Evolutionary conservation across 2,797 vertebrate species (phyloP).

Genomic region (Lagorchestes hirsutus): DNA sequence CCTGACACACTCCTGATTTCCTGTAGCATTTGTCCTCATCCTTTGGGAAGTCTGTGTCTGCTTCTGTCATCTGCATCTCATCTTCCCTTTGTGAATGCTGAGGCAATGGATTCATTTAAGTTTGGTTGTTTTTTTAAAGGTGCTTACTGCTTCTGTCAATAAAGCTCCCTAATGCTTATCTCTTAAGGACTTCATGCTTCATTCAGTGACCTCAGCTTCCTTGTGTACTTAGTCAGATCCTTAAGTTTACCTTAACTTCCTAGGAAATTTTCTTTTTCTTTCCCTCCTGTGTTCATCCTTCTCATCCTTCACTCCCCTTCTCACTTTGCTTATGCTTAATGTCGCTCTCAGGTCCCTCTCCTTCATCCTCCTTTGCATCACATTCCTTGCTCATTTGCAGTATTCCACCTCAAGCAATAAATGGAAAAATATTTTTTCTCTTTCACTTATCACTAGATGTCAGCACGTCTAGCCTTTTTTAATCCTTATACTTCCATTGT

Average conservation of each 20-base stretch:
- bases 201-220: constrained; percentile 75
- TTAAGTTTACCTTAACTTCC: constrained; percentile 7
- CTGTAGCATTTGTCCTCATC: constrained; percentile 76
- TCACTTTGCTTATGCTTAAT: not conserved
- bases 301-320: not conserved
- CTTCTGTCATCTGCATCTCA: constrained; percentile 82
- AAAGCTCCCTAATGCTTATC: constrained; percentile 70
- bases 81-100: constrained; percentile 81
- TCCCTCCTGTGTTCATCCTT: not conserved
- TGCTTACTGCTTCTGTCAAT: constrained; percentile 77
- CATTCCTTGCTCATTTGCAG: rapidly evolving
- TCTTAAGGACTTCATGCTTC: constrained; percentile 72
- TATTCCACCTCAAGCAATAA: not conserved
- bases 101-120: constrained; percentile 77
- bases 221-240: constrained; percentile 16
- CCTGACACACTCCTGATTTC: constrained; percentile 77
- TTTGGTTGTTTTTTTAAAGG: constrained; percentile 80
- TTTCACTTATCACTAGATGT: constrained; percentile 12
- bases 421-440: not conserved
- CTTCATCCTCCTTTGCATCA: constrained; percentile 5
- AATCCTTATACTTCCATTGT: not conserved
- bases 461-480: not conserved
- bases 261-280: not conserved
- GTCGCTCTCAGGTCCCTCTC: not conserved
- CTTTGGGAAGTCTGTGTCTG: constrained; percentile 82